Evolutionary conservation across 1,140 invertebrate species (phyloP), one percentile per base, ranked within the genome.

Genomic region (Notospermus geniculatus): DNA sequence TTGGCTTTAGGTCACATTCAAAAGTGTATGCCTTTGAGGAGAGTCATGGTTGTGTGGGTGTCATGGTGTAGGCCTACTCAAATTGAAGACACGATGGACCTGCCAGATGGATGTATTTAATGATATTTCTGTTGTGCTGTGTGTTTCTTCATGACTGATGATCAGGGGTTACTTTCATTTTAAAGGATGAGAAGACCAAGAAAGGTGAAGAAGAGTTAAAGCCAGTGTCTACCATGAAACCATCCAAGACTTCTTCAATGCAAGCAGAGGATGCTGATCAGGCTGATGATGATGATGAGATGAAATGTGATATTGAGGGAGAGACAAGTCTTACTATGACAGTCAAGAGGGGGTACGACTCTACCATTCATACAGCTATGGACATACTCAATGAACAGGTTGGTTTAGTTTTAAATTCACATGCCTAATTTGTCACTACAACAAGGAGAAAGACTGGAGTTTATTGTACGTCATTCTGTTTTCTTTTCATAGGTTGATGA

Each of bases 271-370:
- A 59, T 29, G 65, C 55, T 28, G 68, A 73, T 23, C 69, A 78
- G 1, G 66, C 79, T 45, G 63, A 75, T 25, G 68, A 70, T 28
- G 63, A 71, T 29, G 54, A 66, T 66, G 54, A 66, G 55, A 64
- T 46, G 81, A 87, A 65, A 56, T 62, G 29, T 19, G 87, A 90
- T 61, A 82, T 92, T 15, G 90, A 92, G 68, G 92, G 91, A 11
- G 90, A 93, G 55, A 78, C 79, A 17, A 83, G 91, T 0, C 61
- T 82, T 22, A 95, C 92, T 0, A 70, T 80, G 54, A 87, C 75
- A 2, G 91, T 89, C 15, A 75, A 84, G 1, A 81, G 92, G 65
- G 87, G 87, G 28, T 71, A 75, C 0, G 90, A 93, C 27, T 90
- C 90, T 11, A 87, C 87, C 7, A 86, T 87, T 62, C 85, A 87